Percentiles rank a stretch among this genome's conserved stretches.
These are phyloP conservation scores for Globia sparganii DNA, from an alignment of 2,888 invertebrate genomes.

Conservation along the genomic window DNA sequence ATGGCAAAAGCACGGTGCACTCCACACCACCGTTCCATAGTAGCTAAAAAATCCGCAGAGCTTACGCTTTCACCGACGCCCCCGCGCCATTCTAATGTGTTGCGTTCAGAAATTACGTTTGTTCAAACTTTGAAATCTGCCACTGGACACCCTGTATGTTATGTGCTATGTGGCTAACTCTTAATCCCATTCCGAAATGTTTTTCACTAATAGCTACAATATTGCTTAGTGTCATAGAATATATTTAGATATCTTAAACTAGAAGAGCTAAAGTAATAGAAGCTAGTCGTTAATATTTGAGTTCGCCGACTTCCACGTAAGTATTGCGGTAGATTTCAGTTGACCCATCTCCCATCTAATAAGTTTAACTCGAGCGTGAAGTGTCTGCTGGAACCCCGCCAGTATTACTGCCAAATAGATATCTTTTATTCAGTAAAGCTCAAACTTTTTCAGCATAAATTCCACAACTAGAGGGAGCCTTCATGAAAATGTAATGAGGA, in stretches of 20 bases:
- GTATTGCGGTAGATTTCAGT: slow-evolving; percentile 63
- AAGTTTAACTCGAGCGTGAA: slow-evolving; percentile 75
- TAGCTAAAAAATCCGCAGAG: too few relatives aligned
- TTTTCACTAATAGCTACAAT: not conserved
- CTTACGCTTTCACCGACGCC: too few relatives aligned
- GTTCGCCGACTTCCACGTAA: slow-evolving; percentile 35
- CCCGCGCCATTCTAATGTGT: too few relatives aligned
- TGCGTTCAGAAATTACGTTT: too few relatives aligned
- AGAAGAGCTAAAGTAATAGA: not conserved
- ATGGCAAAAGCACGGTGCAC: too few relatives aligned
- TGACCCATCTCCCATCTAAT: slow-evolving; percentile 75
- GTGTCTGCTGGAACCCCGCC: slow-evolving; percentile 83
- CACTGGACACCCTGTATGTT: too few relatives aligned
- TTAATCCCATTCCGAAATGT: not conserved
- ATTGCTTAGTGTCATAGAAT: not conserved
- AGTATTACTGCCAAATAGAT: slow-evolving; percentile 86
- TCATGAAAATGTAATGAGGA: slow-evolving; percentile 89
- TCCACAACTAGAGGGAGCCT: slow-evolving; percentile 83
- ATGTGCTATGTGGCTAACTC: too few relatives aligned
- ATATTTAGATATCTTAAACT: not conserved
- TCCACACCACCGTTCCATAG: too few relatives aligned
- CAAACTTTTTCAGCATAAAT: slow-evolving; percentile 89
- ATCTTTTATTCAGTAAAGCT: slow-evolving; percentile 89
- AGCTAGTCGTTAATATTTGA: slow-evolving; percentile 1
- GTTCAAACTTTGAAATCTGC: too few relatives aligned